These are phyloP conservation scores for Lepilemur ruficaudatus DNA, from an alignment of 2,797 vertebrate genomes.

Conservation along the genomic window DNA sequence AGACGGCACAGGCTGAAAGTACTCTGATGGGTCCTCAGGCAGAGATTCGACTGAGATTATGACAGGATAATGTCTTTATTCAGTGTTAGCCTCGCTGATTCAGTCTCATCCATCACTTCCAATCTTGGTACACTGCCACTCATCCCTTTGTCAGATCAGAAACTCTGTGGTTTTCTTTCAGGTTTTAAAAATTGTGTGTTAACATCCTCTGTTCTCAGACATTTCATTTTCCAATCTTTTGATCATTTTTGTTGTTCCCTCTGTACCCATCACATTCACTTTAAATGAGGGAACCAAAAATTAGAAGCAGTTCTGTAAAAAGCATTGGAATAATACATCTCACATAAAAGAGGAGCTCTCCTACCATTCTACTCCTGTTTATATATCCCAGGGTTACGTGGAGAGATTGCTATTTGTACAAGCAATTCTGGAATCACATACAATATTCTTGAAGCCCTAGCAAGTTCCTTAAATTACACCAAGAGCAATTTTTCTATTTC, in stretches of 20 bases:
- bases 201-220: neutral
- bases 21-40: neutral
- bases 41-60: neutral
- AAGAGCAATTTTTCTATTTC: neutral
- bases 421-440: neutral
- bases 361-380: neutral
- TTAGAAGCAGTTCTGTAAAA: neutral
- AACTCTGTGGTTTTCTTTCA: neutral
- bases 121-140: neutral
- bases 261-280: neutral
- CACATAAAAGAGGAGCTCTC: neutral
- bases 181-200: neutral
- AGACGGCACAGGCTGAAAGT: neutral
- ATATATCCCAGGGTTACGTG: neutral
- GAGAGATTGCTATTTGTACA: neutral
- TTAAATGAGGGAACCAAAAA: neutral
- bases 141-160: neutral
- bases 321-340: neutral
- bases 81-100: too few relatives aligned
- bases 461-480: neutral
- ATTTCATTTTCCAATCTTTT: neutral
- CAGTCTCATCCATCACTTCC: neutral
- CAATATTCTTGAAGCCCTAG: neutral
- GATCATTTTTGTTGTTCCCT: neutral
- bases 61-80: fast-evolving